Evolutionary conservation across 2,797 vertebrate genomes (phyloP).

Genomic region (Parauchenoglanis punctatus): DNA sequence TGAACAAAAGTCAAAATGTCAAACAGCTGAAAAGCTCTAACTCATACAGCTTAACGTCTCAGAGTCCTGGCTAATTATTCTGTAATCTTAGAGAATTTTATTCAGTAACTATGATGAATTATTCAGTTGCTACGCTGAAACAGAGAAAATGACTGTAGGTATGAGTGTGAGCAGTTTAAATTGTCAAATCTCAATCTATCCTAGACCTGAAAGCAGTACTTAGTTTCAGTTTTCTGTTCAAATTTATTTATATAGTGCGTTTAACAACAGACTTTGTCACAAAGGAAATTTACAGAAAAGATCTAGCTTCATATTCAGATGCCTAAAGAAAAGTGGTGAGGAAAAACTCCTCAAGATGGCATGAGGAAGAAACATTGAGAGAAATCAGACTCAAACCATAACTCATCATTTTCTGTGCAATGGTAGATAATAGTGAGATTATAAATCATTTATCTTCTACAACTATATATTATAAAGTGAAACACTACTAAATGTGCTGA

Average conservation of each 20-base stretch:
- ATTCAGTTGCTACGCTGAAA: neutral
- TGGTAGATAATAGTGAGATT: neutral
- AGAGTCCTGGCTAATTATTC: too few relatives aligned
- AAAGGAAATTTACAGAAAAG: slow-evolving; percentile 1
- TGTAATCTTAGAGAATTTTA: neutral
- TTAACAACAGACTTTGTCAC: neutral
- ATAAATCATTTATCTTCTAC: neutral
- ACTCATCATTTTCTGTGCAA: neutral
- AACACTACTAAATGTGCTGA: neutral
- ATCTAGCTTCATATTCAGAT: neutral
- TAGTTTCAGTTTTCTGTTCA: neutral
- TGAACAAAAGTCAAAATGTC: neutral
- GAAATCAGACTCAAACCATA: neutral
- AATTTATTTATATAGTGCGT: neutral
- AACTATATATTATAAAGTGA: neutral
- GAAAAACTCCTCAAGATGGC: neutral
- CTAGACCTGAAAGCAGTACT: neutral
- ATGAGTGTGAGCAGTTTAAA: neutral
- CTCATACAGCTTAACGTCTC: neutral
- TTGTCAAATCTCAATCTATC: neutral
- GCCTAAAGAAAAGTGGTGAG: neutral
- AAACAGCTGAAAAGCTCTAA: neutral
- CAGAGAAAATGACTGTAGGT: neutral
- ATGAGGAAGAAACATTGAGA: neutral
- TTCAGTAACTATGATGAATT: neutral